These are phyloP conservation scores for Hemicentrotus pulcherrimus DNA, from an alignment of 35 echinoderm and acorn worm species.

Conservation along the genomic window DNA sequence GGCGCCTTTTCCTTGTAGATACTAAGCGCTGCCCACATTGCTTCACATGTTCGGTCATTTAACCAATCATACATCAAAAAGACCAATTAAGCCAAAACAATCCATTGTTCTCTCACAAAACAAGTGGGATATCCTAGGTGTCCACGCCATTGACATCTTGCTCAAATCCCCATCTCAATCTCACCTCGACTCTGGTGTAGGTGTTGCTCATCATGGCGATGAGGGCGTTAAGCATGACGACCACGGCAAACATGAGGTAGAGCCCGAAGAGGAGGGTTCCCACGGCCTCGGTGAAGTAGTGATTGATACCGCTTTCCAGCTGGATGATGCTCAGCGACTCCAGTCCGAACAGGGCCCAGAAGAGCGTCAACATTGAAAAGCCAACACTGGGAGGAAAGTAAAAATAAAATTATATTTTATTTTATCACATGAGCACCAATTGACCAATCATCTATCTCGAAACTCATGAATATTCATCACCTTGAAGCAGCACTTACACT, in stretches of 20 bases:
- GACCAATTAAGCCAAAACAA: too few relatives aligned
- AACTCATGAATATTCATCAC: too few relatives aligned
- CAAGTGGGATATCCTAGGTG: too few relatives aligned
- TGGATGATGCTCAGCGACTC: conserved; percentile 64
- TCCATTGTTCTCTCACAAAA: too few relatives aligned
- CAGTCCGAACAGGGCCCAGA: conserved; percentile 94
- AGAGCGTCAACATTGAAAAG: conserved; percentile 79
- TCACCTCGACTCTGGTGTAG: conserved; percentile 89
- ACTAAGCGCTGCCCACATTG: too few relatives aligned
- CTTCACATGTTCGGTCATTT: too few relatives aligned
- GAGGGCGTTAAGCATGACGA: conserved; percentile 90
- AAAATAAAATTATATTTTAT: not conserved
- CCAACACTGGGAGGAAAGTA: conserved; percentile 63
- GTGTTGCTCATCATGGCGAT: conserved; percentile 99
- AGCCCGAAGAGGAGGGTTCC: conserved; percentile 70
- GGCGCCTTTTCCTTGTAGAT: too few relatives aligned
- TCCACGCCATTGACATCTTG: too few relatives aligned
- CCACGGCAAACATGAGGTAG: conserved; percentile 87
- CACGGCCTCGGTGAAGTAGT: conserved; percentile 79
- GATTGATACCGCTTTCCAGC: conserved; percentile 52
- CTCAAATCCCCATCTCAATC: not conserved
- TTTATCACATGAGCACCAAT: too few relatives aligned
- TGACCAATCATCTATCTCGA: too few relatives aligned
- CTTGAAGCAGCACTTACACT: too few relatives aligned
- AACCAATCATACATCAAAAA: too few relatives aligned